Percentiles rank a stretch among this genome's conserved stretches.
Conservation (phyloP, 1,140 invertebrate species). For the Drosophila littoralis region DNA sequence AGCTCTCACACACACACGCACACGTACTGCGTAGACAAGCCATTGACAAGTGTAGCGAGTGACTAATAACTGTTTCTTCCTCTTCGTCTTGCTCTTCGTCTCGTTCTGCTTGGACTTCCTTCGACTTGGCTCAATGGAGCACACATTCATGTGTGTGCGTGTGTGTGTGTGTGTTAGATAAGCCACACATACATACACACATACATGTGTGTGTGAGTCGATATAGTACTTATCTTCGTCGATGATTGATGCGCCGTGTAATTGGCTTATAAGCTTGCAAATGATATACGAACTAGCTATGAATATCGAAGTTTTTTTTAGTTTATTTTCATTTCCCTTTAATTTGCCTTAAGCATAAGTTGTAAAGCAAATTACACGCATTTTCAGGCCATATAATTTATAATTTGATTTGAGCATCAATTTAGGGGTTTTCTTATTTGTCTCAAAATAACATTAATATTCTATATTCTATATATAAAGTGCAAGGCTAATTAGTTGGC, state of each 20-base stretch:
- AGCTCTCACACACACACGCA: neutral
- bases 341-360: neutral
- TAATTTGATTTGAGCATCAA: no score
- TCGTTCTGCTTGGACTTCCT: conserved; percentile 33
- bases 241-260: conserved; percentile 69
- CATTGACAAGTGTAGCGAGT: conserved; percentile 35
- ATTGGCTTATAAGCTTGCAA: conserved; percentile 73
- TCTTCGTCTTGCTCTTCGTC: conserved; percentile 32
- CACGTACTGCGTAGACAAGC: neutral
- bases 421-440: no score
- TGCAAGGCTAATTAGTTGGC: neutral
- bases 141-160: neutral
- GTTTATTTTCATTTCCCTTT: neutral
- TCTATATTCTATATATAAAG: neutral
- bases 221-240: conserved; percentile 21
- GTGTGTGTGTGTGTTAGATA: conserved; percentile 31
- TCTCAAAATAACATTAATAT: no score
- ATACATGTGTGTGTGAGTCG: neutral
- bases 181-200: conserved; percentile 15
- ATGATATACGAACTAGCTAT: conserved; percentile 37
- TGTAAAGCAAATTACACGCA: no score
- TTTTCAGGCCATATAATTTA: no score
- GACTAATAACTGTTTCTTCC: conserved; percentile 44
- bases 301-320: conserved; percentile 18
- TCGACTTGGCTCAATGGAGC: conserved; percentile 20